Evolutionary conservation across 2,113 vertebrate species (phyloP), one percentile per base, ranked within the genome.

Genomic region (Apus apus): DNA sequence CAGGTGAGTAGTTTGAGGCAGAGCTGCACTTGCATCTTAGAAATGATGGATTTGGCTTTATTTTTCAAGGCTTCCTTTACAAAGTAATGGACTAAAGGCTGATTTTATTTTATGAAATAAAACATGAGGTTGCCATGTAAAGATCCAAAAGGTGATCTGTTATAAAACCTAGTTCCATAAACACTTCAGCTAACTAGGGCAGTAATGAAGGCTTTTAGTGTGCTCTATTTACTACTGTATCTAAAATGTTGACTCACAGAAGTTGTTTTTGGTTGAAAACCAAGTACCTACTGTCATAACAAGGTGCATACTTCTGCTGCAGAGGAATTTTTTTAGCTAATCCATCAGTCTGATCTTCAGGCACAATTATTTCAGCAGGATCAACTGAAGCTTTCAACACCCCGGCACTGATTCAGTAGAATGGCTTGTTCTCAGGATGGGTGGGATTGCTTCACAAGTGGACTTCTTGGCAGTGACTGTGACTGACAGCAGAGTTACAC

Each of bases 341-440:
- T 94, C 73, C 56, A 25, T 87, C 66, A 89, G 32, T 89, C 89
- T 85, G 91, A 85, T 81, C 62, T 91, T 91, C 73, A 85, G 40
- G 38, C 48, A 30, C 43, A 56, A 71, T 90, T 92, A 83, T 43
- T 91, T 71, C 75, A 82, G 77, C 85, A 75, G 6, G 86, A 92
- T 70, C 53, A 61, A 11, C 25, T 76, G 80, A 81, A 80, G 30
- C 75, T 92, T 93, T 86, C 85, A 86, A 11, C 60, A 67, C 64
- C 51, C 25, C 51, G 61, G 46, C 50, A 56, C 23, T 70, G 64
- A 89, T 77, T 70, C 34, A 88, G 87, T 83, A 40, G 85, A 77
- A 91, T 71, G 61, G 34, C 78, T 88, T 84, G 61, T 92, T 95
- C 85, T 71, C 48, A 40, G 46, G 72, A 60, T 53, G 57, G 90